These are phyloP conservation scores for Cyclophora albipunctata DNA, from an alignment of 2,888 invertebrate genomes.

Conservation along the genomic window DNA sequence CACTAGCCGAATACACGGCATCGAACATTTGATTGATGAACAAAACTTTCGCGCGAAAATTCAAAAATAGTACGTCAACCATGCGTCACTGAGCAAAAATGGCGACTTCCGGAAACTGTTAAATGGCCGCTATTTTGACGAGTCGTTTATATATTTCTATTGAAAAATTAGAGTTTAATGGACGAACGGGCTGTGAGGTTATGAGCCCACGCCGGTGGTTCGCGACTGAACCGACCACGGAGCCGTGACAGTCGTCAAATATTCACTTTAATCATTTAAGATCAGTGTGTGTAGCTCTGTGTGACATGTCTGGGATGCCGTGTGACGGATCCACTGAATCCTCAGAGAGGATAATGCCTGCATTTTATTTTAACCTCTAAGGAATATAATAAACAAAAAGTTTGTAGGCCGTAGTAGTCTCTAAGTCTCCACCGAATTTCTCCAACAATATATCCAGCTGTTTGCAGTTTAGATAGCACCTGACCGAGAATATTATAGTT, in stretches of 20 bases:
- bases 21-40: slow-evolving; percentile 38
- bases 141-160: slow-evolving; percentile 60
- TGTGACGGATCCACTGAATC: too few species aligned
- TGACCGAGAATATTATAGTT: too few species aligned
- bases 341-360: slow-evolving; percentile 33
- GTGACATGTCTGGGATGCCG: not conserved
- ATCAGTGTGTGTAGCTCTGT: slow-evolving; percentile 26
- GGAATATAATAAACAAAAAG: too few species aligned
- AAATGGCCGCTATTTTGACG: slow-evolving; percentile 59
- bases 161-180: slow-evolving; percentile 67
- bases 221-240: slow-evolving; percentile 45
- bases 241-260: slow-evolving; percentile 57
- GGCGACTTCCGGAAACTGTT: slow-evolving; percentile 43
- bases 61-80: slow-evolving; percentile 45
- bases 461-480: too few species aligned
- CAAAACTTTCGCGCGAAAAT: slow-evolving; percentile 49
- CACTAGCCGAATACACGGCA: slow-evolving; percentile 30
- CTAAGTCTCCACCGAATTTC: too few species aligned
- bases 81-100: slow-evolving; percentile 40
- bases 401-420: too few species aligned
- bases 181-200: slow-evolving; percentile 45
- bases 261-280: slow-evolving; percentile 68
- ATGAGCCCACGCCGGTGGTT: slow-evolving; percentile 59
- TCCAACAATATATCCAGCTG: too few species aligned
- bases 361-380: too few species aligned